Percentiles rank a stretch among this genome's conserved stretches.
Evolutionary conservation across 2,888 invertebrate species (phyloP).

Genomic region (Colostygia pectinataria): DNA sequence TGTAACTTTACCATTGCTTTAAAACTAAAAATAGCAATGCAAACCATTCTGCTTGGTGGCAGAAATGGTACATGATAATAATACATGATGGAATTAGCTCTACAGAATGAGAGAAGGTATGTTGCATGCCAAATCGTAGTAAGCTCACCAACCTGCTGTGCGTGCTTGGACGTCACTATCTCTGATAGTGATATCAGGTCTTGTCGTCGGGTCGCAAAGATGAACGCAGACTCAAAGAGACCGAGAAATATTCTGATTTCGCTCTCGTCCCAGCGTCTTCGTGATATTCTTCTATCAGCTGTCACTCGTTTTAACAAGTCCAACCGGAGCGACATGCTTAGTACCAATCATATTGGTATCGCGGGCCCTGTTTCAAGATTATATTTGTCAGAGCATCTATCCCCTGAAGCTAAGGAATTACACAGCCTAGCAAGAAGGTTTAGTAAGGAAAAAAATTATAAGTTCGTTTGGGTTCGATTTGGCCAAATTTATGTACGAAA

Average conservation of each 20-base stretch:
- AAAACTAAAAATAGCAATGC: no score
- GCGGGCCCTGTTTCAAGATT: background rate
- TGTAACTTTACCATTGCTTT: no score
- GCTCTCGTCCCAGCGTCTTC: constrained; percentile 20
- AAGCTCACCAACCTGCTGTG: no score
- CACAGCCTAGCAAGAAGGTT: constrained; percentile 14
- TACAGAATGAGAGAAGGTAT: no score
- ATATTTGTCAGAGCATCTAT: constrained; percentile 21
- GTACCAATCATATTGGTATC: constrained; percentile 14
- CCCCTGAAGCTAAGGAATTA: constrained; percentile 22
- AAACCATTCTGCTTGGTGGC: no score
- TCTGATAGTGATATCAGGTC: constrained; percentile 12
- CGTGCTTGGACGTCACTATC: constrained; percentile 5
- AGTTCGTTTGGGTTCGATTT: constrained; percentile 24
- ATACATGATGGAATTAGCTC: no score
- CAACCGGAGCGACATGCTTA: constrained; percentile 11
- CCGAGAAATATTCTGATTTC: constrained; percentile 20
- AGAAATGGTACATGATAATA: no score
- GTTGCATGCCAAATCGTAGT: no score
- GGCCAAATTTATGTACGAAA: constrained; percentile 21
- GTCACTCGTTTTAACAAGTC: constrained; percentile 25
- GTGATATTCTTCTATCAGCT: constrained; percentile 18
- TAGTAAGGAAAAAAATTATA: constrained; percentile 13
- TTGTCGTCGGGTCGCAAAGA: constrained; percentile 22
- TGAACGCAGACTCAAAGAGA: constrained; percentile 19